Percentiles rank a stretch among this genome's conserved stretches.
Conservation (phyloP, 2,797 vertebrate species). For the Lycodopsis pacificus region DNA sequence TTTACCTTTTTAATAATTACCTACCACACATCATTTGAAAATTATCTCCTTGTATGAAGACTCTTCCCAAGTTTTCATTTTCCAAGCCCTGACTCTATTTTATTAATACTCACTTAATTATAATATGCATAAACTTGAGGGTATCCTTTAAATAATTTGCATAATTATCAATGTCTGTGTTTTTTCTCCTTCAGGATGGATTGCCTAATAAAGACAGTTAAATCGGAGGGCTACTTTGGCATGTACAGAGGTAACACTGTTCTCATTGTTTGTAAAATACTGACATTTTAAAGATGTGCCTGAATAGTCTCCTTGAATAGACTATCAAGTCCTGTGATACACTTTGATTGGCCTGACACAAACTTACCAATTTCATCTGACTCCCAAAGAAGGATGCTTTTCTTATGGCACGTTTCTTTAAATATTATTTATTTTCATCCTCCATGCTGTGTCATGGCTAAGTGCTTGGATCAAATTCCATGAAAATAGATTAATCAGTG, state of each 20-base stretch:
- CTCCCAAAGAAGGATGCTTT: not conserved
- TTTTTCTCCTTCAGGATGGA: slow-evolving; percentile 82
- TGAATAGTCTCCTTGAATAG: not conserved
- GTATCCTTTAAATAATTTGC: not conserved
- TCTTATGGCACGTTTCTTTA: not conserved
- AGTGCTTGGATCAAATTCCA: slow-evolving; percentile 7
- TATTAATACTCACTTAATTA: not conserved
- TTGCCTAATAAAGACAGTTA: slow-evolving; percentile 89
- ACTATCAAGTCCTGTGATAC: not conserved
- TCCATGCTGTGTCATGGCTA: not conserved
- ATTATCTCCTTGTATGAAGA: not conserved
- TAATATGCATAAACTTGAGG: not conserved
- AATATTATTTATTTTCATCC: not conserved
- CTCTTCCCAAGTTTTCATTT: not conserved
- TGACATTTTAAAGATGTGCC: not conserved
- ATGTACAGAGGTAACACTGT: slow-evolving; percentile 90
- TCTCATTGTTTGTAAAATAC: not conserved
- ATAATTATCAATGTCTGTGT: not conserved
- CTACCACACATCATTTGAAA: not conserved
- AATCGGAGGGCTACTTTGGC: slow-evolving; percentile 90
- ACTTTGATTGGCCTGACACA: not conserved
- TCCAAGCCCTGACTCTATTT: not conserved
- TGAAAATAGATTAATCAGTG: not conserved
- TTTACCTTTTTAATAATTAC: not conserved
- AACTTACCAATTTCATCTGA: not conserved